phyloP scores from a whole-genome alignment of 2,797 vertebrate species.

The Bradypodion ventrale region DNA sequence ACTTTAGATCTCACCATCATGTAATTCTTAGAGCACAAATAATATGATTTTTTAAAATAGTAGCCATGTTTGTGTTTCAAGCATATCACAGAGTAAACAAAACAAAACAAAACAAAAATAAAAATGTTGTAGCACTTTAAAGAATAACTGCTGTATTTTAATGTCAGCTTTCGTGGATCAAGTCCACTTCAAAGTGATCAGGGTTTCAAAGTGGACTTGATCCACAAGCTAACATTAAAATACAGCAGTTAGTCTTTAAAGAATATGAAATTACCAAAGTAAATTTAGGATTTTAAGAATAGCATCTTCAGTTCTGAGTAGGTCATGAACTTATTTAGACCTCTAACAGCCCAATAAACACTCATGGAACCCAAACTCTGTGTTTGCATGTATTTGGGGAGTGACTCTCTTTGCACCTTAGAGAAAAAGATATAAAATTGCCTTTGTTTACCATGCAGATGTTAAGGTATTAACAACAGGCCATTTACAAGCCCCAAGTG shows the following conservation, averaged over 20 bases:
- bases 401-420: background rate
- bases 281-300: slow-evolving; percentile 26
- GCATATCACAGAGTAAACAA: too few species aligned
- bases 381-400: slow-evolving; percentile 1
- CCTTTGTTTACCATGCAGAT: slow-evolving; percentile 48
- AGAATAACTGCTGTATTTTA: too few species aligned
- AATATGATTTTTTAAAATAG: too few species aligned
- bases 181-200: too few species aligned
- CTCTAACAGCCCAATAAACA: slow-evolving; percentile 27
- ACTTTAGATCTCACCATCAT: too few species aligned
- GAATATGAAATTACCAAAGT: slow-evolving; percentile 28
- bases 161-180: too few species aligned
- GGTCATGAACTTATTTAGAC: background rate
- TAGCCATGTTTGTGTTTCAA: too few species aligned
- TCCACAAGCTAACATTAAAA: too few species aligned
- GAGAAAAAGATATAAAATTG: background rate
- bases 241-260: too few species aligned
- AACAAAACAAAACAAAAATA: too few species aligned
- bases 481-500: slow-evolving; percentile 44
- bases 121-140: too few species aligned
- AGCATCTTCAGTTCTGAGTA: slow-evolving; percentile 28
- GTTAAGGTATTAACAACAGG: slow-evolving; percentile 31
- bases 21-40: background rate
- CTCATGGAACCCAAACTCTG: slow-evolving; percentile 3
- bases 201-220: too few species aligned